Percentiles rank a stretch among this genome's conserved stretches.
Conservation (phyloP, 1,140 invertebrate genomes). For the Fopius arisanus region DNA sequence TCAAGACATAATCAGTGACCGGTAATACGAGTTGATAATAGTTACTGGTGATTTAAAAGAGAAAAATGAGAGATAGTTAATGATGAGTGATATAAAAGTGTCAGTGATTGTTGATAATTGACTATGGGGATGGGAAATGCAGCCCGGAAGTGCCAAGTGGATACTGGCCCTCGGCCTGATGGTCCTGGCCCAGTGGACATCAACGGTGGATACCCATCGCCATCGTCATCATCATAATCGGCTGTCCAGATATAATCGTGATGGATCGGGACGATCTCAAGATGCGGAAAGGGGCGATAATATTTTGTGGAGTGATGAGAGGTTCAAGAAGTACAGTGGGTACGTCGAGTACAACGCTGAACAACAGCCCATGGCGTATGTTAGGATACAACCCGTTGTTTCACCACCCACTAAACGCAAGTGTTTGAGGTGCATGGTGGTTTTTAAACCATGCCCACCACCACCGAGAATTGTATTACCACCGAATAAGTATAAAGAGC, state of each 20-base stretch:
- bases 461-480: constrained; percentile 46
- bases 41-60: no score
- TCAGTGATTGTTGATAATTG: constrained; percentile 23
- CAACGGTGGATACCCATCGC: constrained; percentile 15
- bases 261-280: neutral
- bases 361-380: constrained; percentile 54
- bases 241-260: neutral
- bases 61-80: neutral
- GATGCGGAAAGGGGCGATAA: neutral
- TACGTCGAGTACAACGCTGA: constrained; percentile 29
- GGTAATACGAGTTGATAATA: no score
- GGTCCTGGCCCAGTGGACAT: constrained; percentile 35
- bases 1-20: no score
- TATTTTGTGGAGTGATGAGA: constrained; percentile 16
- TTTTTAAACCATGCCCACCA: constrained; percentile 55
- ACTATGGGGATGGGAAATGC: constrained; percentile 59
- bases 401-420: constrained; percentile 47
- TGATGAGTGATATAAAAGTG: constrained; percentile 24
- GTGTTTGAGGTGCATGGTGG: constrained; percentile 55
- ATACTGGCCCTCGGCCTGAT: constrained; percentile 46
- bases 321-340: constrained; percentile 30
- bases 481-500: constrained; percentile 48
- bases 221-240: constrained; percentile 5
- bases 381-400: constrained; percentile 54
- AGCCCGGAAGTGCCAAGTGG: constrained; percentile 48